Percentiles rank a stretch among this genome's conserved stretches.
These are phyloP conservation scores for Sciurus carolinensis DNA, from an alignment of 2,797 vertebrate species.

Conservation along the genomic window DNA sequence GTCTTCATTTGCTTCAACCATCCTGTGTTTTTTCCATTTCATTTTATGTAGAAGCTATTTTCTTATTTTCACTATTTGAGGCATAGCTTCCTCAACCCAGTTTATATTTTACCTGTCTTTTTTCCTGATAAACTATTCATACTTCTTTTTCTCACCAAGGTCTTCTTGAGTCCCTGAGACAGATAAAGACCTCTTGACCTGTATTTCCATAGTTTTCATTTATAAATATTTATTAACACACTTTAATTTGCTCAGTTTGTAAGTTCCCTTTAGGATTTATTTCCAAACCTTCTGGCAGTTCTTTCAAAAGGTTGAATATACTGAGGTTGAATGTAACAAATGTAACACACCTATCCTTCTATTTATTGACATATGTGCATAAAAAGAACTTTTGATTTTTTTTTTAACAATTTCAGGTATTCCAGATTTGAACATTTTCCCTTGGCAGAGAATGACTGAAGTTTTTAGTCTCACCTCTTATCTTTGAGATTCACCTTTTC, in stretches of 20 bases:
- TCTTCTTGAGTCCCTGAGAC: not conserved
- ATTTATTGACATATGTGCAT: not conserved
- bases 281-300: not conserved
- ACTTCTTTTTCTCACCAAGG: not conserved
- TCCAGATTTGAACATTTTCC: not conserved
- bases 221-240: conserved; percentile 15
- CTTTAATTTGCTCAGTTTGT: conserved; percentile 8
- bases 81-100: not conserved
- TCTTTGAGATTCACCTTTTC: conserved; percentile 48
- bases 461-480: not conserved
- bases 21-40: not conserved
- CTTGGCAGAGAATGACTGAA: conserved; percentile 6
- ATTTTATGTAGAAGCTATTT: not conserved
- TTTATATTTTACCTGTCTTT: not conserved
- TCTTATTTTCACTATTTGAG: not conserved
- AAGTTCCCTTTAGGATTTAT: not conserved
- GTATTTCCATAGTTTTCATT: not conserved
- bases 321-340: not conserved
- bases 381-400: not conserved
- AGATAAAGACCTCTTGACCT: not conserved
- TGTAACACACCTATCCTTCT: not conserved
- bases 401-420: conserved; percentile 18
- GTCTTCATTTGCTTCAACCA: not conserved
- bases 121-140: not conserved
- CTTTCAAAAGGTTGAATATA: not conserved